phyloP scores from a whole-genome alignment of 2,113 vertebrate genomes.

The Anoura caudifer region DNA sequence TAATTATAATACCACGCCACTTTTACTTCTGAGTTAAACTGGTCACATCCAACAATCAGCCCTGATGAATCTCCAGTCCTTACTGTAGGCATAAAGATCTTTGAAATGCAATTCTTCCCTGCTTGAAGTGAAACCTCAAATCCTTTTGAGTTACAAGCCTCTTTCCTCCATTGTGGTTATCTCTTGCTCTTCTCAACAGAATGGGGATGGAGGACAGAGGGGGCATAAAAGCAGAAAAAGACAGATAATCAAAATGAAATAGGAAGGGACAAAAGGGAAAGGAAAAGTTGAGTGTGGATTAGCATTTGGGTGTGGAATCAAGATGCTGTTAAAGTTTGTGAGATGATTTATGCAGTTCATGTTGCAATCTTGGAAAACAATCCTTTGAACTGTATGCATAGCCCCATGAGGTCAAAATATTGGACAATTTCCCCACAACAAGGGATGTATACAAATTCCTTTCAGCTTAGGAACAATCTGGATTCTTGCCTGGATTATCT shows the following conservation, averaged over 20 bases:
- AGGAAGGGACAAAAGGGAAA: neutral
- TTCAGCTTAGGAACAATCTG: conserved; percentile 59
- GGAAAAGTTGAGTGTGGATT: neutral
- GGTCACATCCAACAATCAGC: neutral
- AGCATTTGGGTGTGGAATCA: neutral
- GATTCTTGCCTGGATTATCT: conserved; percentile 45
- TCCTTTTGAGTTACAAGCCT: neutral
- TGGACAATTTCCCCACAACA: conserved; percentile 55
- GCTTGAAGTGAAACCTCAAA: neutral
- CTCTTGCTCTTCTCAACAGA: neutral
- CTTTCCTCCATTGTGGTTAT: neutral
- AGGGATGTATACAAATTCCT: conserved; percentile 70
- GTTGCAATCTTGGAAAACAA: conserved; percentile 51
- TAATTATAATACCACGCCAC: neutral
- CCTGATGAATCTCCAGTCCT: neutral
- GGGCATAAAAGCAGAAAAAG: neutral
- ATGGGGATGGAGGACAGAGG: neutral
- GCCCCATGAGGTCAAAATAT: conserved; percentile 53
- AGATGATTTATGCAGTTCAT: conserved; percentile 47
- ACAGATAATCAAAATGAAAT: neutral
- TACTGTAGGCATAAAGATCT: neutral
- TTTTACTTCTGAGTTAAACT: neutral
- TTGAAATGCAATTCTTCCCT: neutral
- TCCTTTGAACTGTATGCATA: conserved; percentile 46
- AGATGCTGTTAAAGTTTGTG: neutral